Evolutionary conservation across 2,888 invertebrate genomes (phyloP).

Genomic region (Amaurobius ferox): DNA sequence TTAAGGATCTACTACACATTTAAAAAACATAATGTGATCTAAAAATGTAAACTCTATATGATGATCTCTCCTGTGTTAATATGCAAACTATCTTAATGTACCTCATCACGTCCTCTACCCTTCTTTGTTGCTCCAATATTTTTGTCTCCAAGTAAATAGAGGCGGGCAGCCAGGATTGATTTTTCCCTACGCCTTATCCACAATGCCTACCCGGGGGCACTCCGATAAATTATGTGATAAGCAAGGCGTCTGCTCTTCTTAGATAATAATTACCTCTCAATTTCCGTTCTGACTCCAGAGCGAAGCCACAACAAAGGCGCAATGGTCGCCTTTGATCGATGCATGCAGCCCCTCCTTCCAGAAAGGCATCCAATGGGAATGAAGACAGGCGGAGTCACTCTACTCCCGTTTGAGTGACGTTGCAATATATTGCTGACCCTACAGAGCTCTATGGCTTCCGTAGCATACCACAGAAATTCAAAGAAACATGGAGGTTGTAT

Average conservation of each 20-base stretch:
- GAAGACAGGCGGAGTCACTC: neutral
- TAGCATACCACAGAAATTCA: slow-evolving; percentile 49
- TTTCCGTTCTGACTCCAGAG: slow-evolving; percentile 48
- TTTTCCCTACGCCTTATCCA: neutral
- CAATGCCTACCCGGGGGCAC: slow-evolving; percentile 4
- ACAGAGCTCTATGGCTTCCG: slow-evolving; percentile 27
- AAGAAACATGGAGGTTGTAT: slow-evolving; percentile 24
- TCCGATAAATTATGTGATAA: slow-evolving; percentile 63
- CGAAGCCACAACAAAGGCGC: slow-evolving; percentile 65
- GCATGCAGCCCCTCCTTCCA: slow-evolving; percentile 26
- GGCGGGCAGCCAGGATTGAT: neutral
- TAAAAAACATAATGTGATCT: no score
- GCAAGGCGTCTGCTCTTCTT: slow-evolving; percentile 57
- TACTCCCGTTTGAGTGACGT: slow-evolving; percentile 42
- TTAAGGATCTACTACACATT: no score
- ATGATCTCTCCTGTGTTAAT: no score
- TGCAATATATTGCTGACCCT: slow-evolving; percentile 34
- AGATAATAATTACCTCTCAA: slow-evolving; percentile 68
- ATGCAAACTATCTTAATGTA: neutral
- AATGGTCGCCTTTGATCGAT: slow-evolving; percentile 59
- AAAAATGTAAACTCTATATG: no score
- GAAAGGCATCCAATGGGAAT: slow-evolving; percentile 1
- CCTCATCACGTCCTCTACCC: neutral
- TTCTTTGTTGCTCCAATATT: neutral
- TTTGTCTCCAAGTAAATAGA: neutral